A percentile compares a stretch with the other conserved stretches of the same genome.
Conservation (phyloP, 2,113 vertebrate species). For the Nycticryphes semicollaris region DNA sequence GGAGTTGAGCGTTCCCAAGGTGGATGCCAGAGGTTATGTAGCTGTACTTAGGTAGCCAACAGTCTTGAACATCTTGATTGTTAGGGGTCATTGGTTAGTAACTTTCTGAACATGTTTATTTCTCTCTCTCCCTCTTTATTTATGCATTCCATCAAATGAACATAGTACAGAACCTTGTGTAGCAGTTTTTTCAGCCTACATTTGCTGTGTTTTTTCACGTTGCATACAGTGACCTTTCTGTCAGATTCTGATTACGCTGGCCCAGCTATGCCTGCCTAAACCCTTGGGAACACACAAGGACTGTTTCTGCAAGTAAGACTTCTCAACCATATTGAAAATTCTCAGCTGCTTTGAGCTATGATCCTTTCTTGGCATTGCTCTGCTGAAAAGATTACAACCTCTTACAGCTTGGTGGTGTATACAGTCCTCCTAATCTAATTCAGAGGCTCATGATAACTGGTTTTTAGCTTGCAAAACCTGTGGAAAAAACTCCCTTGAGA, state of each 20-base stretch:
- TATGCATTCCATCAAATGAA: not conserved
- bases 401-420: not conserved
- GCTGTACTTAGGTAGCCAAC: not conserved
- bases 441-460: not conserved
- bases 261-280: not conserved
- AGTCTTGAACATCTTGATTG: not conserved
- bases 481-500: not conserved
- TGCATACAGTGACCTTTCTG: not conserved
- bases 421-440: not conserved
- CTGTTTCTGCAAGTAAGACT: not conserved
- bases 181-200: not conserved
- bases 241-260: not conserved
- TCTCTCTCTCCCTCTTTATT: not conserved
- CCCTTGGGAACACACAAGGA: not conserved
- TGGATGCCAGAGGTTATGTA: not conserved
- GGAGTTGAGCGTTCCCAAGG: not conserved
- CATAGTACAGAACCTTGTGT: not conserved
- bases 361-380: not conserved
- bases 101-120: not conserved
- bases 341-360: not conserved
- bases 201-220: not conserved
- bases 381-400: not conserved
- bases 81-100: not conserved
- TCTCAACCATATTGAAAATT: not conserved
- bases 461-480: not conserved